These are phyloP conservation scores for Lophochroa leadbeateri DNA, from an alignment of 2,113 vertebrate species.

Conservation along the genomic window DNA sequence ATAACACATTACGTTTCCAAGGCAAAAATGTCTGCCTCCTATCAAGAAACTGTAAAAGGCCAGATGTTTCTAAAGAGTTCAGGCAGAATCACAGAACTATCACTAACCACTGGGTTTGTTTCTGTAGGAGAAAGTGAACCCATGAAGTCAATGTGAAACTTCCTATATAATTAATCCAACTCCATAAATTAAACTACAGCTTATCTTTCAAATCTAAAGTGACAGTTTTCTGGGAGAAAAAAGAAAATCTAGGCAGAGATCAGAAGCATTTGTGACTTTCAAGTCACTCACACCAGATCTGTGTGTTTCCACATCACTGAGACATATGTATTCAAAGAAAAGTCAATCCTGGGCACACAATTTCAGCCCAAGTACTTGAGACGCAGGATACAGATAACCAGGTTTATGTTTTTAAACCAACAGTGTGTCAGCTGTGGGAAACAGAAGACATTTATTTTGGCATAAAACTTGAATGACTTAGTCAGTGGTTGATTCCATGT, in stretches of 20 bases:
- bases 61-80: constrained; percentile 11
- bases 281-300: neutral
- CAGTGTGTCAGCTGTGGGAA: neutral
- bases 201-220: neutral
- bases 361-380: neutral
- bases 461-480: neutral
- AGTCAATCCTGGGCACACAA: neutral
- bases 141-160: neutral
- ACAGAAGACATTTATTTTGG: constrained; percentile 3
- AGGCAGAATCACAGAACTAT: neutral
- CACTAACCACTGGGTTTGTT: neutral
- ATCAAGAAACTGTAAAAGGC: constrained; percentile 9
- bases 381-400: neutral
- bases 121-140: neutral
- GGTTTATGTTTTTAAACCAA: neutral
- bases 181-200: neutral
- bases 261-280: neutral
- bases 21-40: constrained; percentile 18
- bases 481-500: neutral
- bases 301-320: neutral
- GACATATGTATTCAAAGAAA: neutral
- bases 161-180: neutral
- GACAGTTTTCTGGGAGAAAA: neutral
- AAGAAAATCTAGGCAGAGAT: neutral
- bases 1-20: neutral